A percentile compares a stretch with the other conserved stretches of the same genome.
Evolutionary conservation across 1,140 invertebrate genomes (phyloP).

Genomic region (Nomia melanderi): DNA sequence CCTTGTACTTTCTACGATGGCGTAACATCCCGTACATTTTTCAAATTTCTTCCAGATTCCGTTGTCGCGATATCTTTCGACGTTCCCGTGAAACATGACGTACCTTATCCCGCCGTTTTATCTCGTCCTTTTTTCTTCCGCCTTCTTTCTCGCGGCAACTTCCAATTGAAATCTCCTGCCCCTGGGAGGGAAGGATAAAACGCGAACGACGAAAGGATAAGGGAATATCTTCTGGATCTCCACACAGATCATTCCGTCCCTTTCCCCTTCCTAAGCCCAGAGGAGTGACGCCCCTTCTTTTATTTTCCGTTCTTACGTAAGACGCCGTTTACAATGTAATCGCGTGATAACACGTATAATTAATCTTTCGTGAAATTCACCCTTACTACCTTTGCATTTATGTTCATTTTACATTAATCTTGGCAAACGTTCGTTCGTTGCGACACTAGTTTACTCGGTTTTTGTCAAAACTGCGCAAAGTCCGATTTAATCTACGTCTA

Average conservation of each 20-base stretch:
- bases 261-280: too few relatives aligned
- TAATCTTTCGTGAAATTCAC: too few relatives aligned
- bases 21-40: background rate
- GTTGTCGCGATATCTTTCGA: background rate
- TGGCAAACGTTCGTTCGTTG: background rate
- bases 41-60: conserved; percentile 14
- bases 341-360: background rate
- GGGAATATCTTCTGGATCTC: conserved; percentile 1
- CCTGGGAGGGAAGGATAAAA: background rate
- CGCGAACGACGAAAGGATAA: background rate
- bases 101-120: conserved; percentile 11
- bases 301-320: background rate
- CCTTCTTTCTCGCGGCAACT: conserved; percentile 1
- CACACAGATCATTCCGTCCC: background rate
- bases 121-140: background rate
- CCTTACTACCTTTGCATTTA: background rate
- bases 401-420: background rate
- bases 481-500: background rate
- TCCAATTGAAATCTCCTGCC: conserved; percentile 20
- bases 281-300: background rate
- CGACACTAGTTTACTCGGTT: background rate
- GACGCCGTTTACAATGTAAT: background rate
- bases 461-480: background rate
- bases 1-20: background rate
- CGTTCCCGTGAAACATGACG: background rate